Conservation (phyloP, 2,888 invertebrate genomes). For the Acleris literana region DNA sequence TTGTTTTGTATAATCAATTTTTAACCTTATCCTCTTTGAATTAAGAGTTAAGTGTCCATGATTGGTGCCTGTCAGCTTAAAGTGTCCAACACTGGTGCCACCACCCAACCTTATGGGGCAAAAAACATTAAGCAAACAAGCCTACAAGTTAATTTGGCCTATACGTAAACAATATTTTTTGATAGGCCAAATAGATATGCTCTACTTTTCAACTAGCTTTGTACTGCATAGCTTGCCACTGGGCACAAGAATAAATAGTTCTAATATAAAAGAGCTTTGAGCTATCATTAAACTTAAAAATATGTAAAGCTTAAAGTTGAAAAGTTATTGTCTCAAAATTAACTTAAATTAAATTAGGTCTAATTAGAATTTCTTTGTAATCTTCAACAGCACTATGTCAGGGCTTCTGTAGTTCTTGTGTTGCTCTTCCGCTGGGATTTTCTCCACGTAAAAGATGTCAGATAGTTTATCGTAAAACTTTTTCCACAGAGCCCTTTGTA, state of each 20-base stretch:
- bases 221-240: no score
- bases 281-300: conserved; percentile 12
- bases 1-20: no score
- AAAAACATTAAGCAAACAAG: no score
- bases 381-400: conserved; percentile 84
- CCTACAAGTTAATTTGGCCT: no score
- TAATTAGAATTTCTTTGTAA: conserved; percentile 57
- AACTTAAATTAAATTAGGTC: conserved; percentile 17
- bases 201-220: no score
- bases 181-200: no score
- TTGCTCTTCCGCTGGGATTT: conserved; percentile 83
- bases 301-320: conserved; percentile 16
- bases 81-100: no score
- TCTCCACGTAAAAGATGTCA: conserved; percentile 62
- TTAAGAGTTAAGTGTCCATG: no score
- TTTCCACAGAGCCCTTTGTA: conserved; percentile 69
- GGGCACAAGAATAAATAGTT: not conserved
- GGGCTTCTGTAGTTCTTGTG: conserved; percentile 85
- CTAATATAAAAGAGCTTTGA: conserved; percentile 1
- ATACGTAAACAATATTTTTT: no score
- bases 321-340: conserved; percentile 31
- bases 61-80: no score
- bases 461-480: conserved; percentile 65
- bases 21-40: no score
- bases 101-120: no score